These are phyloP conservation scores for Furcula furcula DNA, from an alignment of 2,888 invertebrate species.

Conservation along the genomic window DNA sequence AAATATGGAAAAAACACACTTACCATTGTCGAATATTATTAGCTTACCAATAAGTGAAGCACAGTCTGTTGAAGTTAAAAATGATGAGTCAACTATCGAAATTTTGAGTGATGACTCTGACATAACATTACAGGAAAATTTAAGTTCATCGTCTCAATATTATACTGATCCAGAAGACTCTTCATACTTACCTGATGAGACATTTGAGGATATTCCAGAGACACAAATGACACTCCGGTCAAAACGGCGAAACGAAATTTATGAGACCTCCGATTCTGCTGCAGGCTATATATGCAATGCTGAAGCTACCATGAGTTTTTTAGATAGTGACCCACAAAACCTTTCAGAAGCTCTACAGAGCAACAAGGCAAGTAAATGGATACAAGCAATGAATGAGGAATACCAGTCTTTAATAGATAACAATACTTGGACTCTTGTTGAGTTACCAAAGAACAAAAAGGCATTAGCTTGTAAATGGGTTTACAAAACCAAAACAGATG, in stretches of 20 bases:
- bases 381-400: conserved; percentile 4
- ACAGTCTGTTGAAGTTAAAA: not conserved
- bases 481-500: not conserved
- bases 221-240: not conserved
- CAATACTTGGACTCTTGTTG: conserved; percentile 1
- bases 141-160: no score
- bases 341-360: conserved; percentile 1
- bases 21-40: not conserved
- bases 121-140: conserved; percentile 1
- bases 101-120: not conserved
- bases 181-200: not conserved
- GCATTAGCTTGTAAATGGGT: conserved; percentile 1
- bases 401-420: conserved; percentile 1
- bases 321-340: conserved; percentile 1
- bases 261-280: not conserved
- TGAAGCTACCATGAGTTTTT: conserved; percentile 1
- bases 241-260: not conserved
- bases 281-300: not conserved
- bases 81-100: not conserved
- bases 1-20: not conserved
- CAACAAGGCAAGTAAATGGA: conserved; percentile 1
- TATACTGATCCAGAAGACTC: not conserved
- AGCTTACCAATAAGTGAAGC: not conserved
- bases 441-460: not conserved
- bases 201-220: not conserved